Evolutionary conservation across 2,797 vertebrate species (phyloP).

Genomic region (Cetoscarus ocellatus): DNA sequence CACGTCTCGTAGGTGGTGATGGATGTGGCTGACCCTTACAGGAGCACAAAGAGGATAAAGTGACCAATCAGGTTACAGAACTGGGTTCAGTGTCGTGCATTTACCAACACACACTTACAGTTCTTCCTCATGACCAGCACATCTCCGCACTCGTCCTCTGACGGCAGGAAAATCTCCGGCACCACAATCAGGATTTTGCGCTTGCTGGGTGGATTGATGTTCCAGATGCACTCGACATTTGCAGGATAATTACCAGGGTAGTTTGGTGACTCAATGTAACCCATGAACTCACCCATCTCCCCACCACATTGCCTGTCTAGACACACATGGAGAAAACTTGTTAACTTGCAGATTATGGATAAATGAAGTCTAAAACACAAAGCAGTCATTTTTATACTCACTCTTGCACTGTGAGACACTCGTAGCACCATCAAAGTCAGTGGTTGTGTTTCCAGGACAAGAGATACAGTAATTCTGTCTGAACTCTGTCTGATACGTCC

Average conservation of each 20-base stretch:
- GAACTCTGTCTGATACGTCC: constrained; percentile 96
- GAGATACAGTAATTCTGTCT: constrained; percentile 97
- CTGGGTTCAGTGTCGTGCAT: neutral
- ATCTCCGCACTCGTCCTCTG: constrained; percentile 97
- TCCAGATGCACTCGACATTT: constrained; percentile 96
- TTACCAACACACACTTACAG: constrained; percentile 85
- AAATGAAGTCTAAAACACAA: constrained; percentile 8
- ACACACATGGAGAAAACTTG: constrained; percentile 37
- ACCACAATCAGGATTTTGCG: constrained; percentile 98
- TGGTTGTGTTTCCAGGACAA: constrained; percentile 97
- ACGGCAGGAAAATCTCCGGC: constrained; percentile 97
- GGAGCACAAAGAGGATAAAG: constrained; percentile 14
- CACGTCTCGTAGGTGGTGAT: constrained; percentile 99
- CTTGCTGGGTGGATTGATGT: constrained; percentile 97
- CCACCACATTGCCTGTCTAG: constrained; percentile 96
- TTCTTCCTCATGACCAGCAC: constrained; percentile 99
- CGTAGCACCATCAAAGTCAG: constrained; percentile 97
- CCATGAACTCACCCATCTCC: constrained; percentile 97
- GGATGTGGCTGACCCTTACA: constrained; percentile 93
- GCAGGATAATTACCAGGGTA: constrained; percentile 98
- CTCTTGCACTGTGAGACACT: constrained; percentile 98
- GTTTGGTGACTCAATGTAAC: constrained; percentile 98
- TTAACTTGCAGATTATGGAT: constrained; percentile 24
- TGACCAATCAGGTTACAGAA: constrained; percentile 13
- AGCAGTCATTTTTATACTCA: constrained; percentile 72